phyloP scores from a whole-genome alignment of 2,797 vertebrate genomes.

The Sphenopsis melanotis region DNA sequence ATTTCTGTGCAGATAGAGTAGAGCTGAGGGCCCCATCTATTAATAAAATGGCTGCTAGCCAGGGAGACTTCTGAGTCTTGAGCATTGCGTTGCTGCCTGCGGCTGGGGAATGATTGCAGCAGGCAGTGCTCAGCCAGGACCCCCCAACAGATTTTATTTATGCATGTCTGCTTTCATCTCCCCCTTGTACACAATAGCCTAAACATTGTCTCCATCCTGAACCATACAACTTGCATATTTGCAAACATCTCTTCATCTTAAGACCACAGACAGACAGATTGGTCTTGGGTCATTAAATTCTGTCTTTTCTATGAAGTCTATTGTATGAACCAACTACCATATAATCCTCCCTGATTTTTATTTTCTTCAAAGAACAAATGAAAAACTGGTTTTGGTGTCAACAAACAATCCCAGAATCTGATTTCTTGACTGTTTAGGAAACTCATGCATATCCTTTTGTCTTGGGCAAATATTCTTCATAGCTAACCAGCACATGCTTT shows the following conservation, averaged over 20 bases:
- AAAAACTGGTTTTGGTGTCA: neutral
- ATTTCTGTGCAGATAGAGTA: neutral
- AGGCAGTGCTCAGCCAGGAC: neutral
- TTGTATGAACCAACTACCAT: neutral
- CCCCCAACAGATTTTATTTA: neutral
- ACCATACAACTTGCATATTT: neutral
- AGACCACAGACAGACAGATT: neutral
- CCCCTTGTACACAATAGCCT: neutral
- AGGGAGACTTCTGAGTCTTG: neutral
- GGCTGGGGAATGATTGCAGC: neutral
- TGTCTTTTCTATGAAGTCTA: neutral
- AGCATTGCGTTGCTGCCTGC: neutral
- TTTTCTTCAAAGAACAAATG: neutral
- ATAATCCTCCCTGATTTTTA: neutral
- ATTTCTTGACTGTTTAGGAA: neutral
- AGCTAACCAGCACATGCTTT: neutral
- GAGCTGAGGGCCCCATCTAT: neutral
- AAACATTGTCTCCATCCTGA: neutral
- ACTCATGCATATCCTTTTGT: neutral
- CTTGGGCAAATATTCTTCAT: neutral
- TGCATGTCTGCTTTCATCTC: neutral
- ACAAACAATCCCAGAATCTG: neutral
- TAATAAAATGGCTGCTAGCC: neutral
- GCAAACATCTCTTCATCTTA: neutral
- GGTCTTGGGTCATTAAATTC: neutral